Evolutionary conservation across 2,113 vertebrate species (phyloP), one percentile per base, ranked within the genome.

Genomic region (Glaucomys volans): DNA sequence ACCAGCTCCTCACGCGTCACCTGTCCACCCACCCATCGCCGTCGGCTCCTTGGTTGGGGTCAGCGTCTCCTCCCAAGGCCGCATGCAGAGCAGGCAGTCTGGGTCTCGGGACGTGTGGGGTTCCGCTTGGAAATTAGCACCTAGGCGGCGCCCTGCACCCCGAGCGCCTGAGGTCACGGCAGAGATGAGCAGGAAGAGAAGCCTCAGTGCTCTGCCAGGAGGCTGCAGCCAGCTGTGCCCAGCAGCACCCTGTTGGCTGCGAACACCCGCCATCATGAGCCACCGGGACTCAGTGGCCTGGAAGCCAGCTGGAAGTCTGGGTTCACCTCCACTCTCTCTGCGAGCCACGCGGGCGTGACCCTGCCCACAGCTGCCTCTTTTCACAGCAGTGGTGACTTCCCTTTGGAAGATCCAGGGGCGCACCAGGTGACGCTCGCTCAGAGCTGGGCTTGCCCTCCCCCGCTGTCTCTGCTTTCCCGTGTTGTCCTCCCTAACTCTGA

Each of bases 141-240:
- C 5, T 30, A 76, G 16, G 0, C 5, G 0, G 20, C 1, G 71
- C 50, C 75, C 0, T 0, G 2, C 37, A 57, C 54, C n/a, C 35
- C 50, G 1, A 37, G 1, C 17, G 2, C 0, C 0, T 10, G 35
- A 13, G 18, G 66, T 54, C 7, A 3, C 1, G 1, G 1, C 8
- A 10, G 1, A 3, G 74, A 26, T n/a, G 3, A 9, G 4, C 32
- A 0, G 3, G 30, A 24, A 10, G 1, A 3, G 74, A 32, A 35
- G 1, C 18, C 1, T 18, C 5, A 12, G 8, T 66, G 18, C 54
- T 20, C 54, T 57, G 54, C 52, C 14, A 17, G 16, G 52, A 54
- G 52, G 17, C 52, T 24, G 57, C 44, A 1, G n/a, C 0, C 54
- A 0, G 32, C 72, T 87, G 69, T 52, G 26, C 44, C 0, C 2